Conservation (phyloP, 2,797 vertebrate species). For the Malacoraja senta region DNA sequence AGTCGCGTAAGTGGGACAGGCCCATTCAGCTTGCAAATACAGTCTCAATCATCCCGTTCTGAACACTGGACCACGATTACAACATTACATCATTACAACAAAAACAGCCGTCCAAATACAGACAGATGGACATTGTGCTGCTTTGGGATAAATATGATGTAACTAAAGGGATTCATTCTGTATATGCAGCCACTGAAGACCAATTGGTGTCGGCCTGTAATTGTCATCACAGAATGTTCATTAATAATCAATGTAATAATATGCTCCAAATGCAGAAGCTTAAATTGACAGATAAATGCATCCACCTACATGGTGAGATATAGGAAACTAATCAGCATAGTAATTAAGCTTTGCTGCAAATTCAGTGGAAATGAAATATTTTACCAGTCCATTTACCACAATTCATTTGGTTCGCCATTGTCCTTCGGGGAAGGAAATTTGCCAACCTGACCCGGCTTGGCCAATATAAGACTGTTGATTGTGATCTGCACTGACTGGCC, state of each 20-base stretch:
- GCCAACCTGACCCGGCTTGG: no score
- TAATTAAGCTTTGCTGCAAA: background rate
- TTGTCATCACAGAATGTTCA: background rate
- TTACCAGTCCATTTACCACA: background rate
- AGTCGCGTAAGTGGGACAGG: no score
- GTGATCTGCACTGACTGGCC: no score
- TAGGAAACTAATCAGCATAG: background rate
- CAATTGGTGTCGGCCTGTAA: background rate
- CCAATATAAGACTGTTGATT: no score
- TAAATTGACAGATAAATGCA: background rate
- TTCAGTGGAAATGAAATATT: background rate
- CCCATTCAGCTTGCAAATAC: background rate
- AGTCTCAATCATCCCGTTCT: background rate
- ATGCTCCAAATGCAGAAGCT: background rate
- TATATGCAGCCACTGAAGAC: background rate
- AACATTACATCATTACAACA: background rate
- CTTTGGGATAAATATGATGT: background rate
- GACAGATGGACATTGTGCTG: background rate
- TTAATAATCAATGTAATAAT: slow-evolving; percentile 3
- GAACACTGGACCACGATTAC: background rate
- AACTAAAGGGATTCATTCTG: background rate
- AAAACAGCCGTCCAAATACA: background rate
- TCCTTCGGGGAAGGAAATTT: no score
- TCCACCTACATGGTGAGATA: background rate
- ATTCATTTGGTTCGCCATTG: background rate